Evolutionary conservation across 1,140 invertebrate species (phyloP).

Genomic region (Brachionus sp.): DNA sequence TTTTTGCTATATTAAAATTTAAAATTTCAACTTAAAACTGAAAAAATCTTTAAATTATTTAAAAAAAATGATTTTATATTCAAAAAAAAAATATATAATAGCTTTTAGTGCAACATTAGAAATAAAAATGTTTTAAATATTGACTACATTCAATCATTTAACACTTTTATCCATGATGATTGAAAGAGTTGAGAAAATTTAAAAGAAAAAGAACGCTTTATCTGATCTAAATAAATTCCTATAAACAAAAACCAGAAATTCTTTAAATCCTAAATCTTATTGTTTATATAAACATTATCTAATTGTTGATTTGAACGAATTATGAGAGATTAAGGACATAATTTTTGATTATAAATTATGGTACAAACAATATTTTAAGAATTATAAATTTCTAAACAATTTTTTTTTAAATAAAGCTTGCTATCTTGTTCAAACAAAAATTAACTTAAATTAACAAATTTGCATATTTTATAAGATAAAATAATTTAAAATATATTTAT

Average conservation of each 20-base stretch:
- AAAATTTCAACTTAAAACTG: too few relatives aligned
- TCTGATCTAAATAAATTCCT: not conserved
- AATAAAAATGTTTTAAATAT: not conserved
- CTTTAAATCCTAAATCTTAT: not conserved
- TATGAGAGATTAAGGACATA: not conserved
- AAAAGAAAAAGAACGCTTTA: not conserved
- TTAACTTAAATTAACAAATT: not conserved
- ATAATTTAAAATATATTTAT: not conserved
- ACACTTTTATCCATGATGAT: not conserved
- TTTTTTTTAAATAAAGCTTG: not conserved
- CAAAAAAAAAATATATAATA: too few relatives aligned
- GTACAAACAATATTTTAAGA: not conserved
- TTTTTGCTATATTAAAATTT: too few relatives aligned
- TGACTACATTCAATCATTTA: not conserved
- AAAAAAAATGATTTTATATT: too few relatives aligned
- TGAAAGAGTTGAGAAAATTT: not conserved
- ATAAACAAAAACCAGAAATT: not conserved
- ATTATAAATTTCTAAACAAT: not conserved
- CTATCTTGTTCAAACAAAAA: not conserved
- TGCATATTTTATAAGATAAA: not conserved
- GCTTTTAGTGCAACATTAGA: too few relatives aligned
- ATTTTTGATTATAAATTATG: conserved; percentile 12
- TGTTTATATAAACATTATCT: not conserved
- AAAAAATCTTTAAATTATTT: too few relatives aligned
- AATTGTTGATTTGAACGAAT: not conserved